A percentile compares a stretch with the other conserved stretches of the same genome.
Evolutionary conservation across 2,888 invertebrate species (phyloP).

Genomic region (Ecdyonurus torrentis): DNA sequence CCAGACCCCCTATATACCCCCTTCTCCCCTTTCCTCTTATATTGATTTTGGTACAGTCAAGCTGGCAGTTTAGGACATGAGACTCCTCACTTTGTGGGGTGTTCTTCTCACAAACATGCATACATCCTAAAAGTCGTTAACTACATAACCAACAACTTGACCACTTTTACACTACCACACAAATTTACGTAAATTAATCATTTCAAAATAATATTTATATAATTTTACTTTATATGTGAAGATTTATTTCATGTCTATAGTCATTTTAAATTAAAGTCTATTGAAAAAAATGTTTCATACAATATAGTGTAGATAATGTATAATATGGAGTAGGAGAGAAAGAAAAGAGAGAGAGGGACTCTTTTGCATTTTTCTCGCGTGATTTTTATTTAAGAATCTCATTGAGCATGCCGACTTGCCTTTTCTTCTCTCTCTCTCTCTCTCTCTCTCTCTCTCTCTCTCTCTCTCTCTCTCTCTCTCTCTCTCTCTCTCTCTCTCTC

Average conservation of each 20-base stretch:
- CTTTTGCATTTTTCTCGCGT: background rate
- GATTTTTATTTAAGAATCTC: background rate
- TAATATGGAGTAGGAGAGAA: background rate
- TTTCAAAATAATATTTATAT: background rate
- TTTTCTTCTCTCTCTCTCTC: background rate
- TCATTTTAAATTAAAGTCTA: background rate
- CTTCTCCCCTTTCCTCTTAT: background rate
- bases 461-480: background rate
- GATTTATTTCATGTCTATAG: background rate
- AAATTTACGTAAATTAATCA: background rate
- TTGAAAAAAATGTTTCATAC: background rate
- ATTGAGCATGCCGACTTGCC: background rate
- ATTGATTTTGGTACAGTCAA: background rate
- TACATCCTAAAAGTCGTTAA: too few species aligned
- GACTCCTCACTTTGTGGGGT: too few species aligned
- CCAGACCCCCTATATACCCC: too few species aligned
- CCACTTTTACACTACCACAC: too few species aligned
- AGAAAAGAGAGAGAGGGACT: too few species aligned
- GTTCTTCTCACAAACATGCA: too few species aligned
- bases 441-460: slow-evolving; percentile 1
- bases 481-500: background rate
- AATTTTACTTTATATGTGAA: background rate
- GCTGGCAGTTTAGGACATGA: too few species aligned
- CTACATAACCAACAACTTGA: too few species aligned
- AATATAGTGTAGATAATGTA: background rate